Percentiles rank a stretch among this genome's conserved stretches.
These are phyloP conservation scores for Nycteola revayana DNA, from an alignment of 2,888 invertebrate genomes.

Conservation along the genomic window DNA sequence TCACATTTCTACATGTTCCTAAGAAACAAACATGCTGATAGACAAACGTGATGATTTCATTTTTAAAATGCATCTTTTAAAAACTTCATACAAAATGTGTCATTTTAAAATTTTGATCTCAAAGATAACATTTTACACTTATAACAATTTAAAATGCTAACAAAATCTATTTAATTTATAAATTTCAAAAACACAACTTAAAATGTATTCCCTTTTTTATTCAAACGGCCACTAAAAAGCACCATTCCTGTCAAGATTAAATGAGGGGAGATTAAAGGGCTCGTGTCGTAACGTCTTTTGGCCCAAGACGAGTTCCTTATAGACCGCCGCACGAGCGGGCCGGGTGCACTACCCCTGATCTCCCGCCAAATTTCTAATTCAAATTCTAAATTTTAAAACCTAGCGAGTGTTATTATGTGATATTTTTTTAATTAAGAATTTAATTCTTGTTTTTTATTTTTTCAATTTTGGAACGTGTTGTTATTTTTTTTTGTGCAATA, in stretches of 20 bases:
- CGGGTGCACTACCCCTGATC: conserved; percentile 47
- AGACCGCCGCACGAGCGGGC: conserved; percentile 70
- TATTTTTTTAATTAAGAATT: too few species aligned
- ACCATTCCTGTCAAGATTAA: conserved; percentile 60
- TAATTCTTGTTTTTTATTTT: neutral
- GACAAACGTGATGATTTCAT: too few species aligned
- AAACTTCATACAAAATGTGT: too few species aligned
- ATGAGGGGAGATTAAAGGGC: conserved; percentile 70
- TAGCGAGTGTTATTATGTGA: too few species aligned
- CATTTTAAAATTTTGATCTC: too few species aligned
- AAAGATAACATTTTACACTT: too few species aligned
- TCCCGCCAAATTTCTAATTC: conserved; percentile 48
- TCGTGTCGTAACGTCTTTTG: conserved; percentile 73
- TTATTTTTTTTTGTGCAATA: conserved; percentile 25
- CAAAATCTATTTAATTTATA: too few species aligned
- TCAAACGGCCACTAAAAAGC: conserved; percentile 51
- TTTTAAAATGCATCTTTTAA: too few species aligned
- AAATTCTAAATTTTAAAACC: conserved; percentile 7
- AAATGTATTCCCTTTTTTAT: neutral
- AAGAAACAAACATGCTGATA: too few species aligned
- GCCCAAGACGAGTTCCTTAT: conserved; percentile 73
- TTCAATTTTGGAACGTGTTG: neutral
- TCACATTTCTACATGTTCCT: too few species aligned
- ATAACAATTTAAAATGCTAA: too few species aligned
- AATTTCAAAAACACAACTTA: too few species aligned